phyloP scores from a whole-genome alignment of 1,140 invertebrate genomes.

The Leptopilina clavipes region DNA sequence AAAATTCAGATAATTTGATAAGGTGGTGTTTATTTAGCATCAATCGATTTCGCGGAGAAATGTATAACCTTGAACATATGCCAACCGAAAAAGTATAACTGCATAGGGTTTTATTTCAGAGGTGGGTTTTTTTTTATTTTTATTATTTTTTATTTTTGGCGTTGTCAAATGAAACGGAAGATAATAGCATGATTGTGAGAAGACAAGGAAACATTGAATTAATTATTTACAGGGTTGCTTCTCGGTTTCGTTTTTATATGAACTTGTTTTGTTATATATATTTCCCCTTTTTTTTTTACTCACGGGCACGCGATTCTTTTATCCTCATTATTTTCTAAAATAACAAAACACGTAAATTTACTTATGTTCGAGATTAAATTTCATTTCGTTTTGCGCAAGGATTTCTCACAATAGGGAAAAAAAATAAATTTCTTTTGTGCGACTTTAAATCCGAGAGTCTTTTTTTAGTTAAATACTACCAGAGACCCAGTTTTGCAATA shows the following conservation, averaged over 20 bases:
- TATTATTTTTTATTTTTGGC: neutral
- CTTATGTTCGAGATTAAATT: slow-evolving; percentile 7
- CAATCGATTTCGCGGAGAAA: slow-evolving; percentile 24
- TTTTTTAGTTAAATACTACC: slow-evolving; percentile 49
- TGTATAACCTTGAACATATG: slow-evolving; percentile 26
- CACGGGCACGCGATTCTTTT: neutral
- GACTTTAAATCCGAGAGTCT: slow-evolving; percentile 41
- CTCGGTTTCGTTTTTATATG: neutral
- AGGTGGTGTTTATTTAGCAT: slow-evolving; percentile 8
- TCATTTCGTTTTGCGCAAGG: neutral
- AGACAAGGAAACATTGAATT: slow-evolving; percentile 23
- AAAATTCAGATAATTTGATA: slow-evolving; percentile 27
- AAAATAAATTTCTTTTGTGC: neutral
- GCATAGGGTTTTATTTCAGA: slow-evolving; percentile 18
- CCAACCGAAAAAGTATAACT: slow-evolving; percentile 32
- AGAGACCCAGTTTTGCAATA: slow-evolving; percentile 49
- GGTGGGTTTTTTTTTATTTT: neutral
- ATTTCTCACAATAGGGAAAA: neutral
- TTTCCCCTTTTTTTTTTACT: neutral
- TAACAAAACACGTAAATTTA: neutral
- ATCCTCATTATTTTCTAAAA: neutral
- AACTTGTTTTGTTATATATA: neutral
- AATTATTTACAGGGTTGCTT: slow-evolving; percentile 6
- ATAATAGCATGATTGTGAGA: neutral
- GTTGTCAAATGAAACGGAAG: neutral